phyloP scores from a whole-genome alignment of 2,797 vertebrate species.

The Melanotaenia maccullochi region DNA sequence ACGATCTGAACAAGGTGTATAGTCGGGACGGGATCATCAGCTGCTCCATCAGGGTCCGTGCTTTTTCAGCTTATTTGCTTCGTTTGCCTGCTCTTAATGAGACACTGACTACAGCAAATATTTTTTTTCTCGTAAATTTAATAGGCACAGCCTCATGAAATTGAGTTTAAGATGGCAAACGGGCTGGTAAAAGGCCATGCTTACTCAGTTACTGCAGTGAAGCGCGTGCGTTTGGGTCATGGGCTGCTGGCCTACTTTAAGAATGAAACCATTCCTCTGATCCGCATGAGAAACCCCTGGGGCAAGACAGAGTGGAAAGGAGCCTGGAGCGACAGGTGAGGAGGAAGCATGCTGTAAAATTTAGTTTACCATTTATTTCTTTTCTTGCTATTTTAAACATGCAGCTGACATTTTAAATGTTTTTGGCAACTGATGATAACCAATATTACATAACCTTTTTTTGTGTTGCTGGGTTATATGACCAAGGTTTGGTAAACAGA shows the following conservation, averaged over 20 bases:
- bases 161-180: conserved; percentile 78
- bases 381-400: not conserved
- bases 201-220: conserved; percentile 91
- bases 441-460: not conserved
- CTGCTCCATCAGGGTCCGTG: conserved; percentile 88
- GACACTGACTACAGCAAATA: not conserved
- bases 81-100: not conserved
- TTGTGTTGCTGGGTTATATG: not conserved
- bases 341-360: not conserved
- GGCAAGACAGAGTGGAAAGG: conserved; percentile 93
- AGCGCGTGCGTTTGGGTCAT: conserved; percentile 86
- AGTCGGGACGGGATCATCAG: conserved; percentile 91
- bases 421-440: not conserved
- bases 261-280: conserved; percentile 89
- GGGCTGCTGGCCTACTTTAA: conserved; percentile 85
- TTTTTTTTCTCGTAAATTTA: not conserved
- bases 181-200: conserved; percentile 92
- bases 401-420: not conserved
- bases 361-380: not conserved
- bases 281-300: conserved; percentile 97
- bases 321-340: conserved; percentile 93
- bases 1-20: conserved; percentile 88
- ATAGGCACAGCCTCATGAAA: conserved; percentile 80
- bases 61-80: not conserved
- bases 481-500: not conserved